A percentile compares a stretch with the other conserved stretches of the same genome.
Conservation (phyloP, 2,888 invertebrate genomes). For the Drosophila neutralis region DNA sequence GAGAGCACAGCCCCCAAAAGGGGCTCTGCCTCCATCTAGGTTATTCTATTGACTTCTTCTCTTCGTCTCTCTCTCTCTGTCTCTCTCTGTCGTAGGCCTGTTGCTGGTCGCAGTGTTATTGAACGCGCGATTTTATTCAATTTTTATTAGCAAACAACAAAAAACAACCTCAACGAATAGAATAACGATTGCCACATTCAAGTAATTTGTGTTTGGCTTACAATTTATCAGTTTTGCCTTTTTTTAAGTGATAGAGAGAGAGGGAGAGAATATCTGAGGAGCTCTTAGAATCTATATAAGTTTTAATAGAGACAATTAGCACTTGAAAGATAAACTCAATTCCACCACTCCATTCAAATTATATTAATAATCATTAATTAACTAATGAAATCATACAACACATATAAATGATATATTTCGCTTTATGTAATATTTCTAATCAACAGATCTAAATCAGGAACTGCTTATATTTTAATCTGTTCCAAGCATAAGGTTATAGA, state of each 20-base stretch:
- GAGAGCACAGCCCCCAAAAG: conserved; percentile 41
- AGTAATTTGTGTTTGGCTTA: conserved; percentile 41
- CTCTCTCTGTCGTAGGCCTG: neutral
- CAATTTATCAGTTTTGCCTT: conserved; percentile 21
- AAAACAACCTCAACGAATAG: conserved; percentile 12
- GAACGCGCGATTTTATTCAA: conserved; percentile 77
- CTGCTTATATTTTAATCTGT: neutral
- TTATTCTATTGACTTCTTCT: neutral
- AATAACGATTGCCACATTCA: conserved; percentile 22
- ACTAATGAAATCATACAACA: neutral
- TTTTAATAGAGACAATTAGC: conserved; percentile 3
- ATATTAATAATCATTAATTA: neutral
- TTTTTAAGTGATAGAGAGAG: neutral
- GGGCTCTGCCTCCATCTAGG: conserved; percentile 16
- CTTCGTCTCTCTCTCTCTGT: neutral
- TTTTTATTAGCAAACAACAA: conserved; percentile 66
- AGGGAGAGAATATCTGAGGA: neutral
- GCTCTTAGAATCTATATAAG: neutral
- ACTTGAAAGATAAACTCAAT: conserved; percentile 1
- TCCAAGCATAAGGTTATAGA: neutral
- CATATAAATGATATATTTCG: neutral
- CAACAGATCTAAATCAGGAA: neutral
- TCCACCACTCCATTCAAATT: conserved; percentile 4
- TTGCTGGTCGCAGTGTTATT: conserved; percentile 48
- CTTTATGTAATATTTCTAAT: neutral